Percentiles rank a stretch among this genome's conserved stretches.
These are phyloP conservation scores for Peucedramus taeniatus DNA, from an alignment of 2,113 vertebrate genomes.

Conservation along the genomic window DNA sequence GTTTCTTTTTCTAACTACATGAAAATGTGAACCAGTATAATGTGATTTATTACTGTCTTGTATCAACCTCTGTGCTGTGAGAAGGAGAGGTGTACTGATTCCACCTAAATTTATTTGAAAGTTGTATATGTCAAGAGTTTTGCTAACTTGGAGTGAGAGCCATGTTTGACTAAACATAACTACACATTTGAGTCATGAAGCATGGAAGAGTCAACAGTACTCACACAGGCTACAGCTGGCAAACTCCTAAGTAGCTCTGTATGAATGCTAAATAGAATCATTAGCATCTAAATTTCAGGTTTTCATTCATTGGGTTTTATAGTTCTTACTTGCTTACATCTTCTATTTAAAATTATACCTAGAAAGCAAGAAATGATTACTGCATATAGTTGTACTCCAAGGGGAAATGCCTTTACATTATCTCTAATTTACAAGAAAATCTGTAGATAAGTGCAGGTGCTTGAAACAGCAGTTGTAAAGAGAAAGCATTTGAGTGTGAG, in stretches of 20 bases:
- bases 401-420: not conserved
- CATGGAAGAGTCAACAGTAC: not conserved
- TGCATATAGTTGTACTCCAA: not conserved
- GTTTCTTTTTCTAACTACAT: not conserved
- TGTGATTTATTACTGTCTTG: constrained; percentile 58
- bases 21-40: constrained; percentile 65
- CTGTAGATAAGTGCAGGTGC: not conserved
- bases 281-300: not conserved
- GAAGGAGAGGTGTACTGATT: constrained; percentile 4
- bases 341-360: not conserved
- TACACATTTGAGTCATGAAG: not conserved
- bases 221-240: not conserved
- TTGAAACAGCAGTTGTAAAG: not conserved
- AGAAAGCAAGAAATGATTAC: not conserved
- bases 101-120: constrained; percentile 10
- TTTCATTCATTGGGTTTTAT: not conserved
- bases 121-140: not conserved
- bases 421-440: not conserved
- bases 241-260: not conserved
- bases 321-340: not conserved
- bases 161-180: not conserved
- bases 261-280: not conserved
- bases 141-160: not conserved
- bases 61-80: constrained; percentile 11
- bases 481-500: not conserved